These are phyloP conservation scores for Papilio polytes DNA, from an alignment of 1,140 invertebrate genomes.

Conservation along the genomic window DNA sequence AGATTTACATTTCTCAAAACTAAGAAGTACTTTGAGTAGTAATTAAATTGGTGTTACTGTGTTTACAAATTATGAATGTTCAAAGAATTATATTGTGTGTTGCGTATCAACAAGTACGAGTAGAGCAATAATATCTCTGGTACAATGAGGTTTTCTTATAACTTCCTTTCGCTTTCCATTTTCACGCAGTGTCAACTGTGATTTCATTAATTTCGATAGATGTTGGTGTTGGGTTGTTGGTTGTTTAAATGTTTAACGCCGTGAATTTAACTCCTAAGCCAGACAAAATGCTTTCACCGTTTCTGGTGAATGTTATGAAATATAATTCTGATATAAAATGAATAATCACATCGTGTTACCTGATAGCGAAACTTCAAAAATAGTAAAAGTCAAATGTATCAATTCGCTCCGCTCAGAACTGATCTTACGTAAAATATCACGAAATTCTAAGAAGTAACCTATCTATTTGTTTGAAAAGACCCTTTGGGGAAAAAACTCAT, in stretches of 20 bases:
- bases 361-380: conserved; percentile 58
- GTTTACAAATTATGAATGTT: conserved; percentile 5
- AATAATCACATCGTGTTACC: conserved; percentile 24
- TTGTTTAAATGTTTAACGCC: neutral
- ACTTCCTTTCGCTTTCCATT: neutral
- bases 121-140: neutral
- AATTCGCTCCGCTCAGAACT: conserved; percentile 53
- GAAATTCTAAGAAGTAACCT: neutral
- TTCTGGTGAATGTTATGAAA: conserved; percentile 7
- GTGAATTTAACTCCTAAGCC: neutral
- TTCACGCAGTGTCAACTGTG: neutral
- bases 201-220: neutral
- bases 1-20: neutral
- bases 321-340: conserved; percentile 31
- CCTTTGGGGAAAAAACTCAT: neutral
- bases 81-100: conserved; percentile 14
- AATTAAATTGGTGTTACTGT: neutral
- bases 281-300: neutral
- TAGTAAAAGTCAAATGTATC: conserved; percentile 68
- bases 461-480: neutral
- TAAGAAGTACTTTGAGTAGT: too few species aligned
- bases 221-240: too few species aligned
- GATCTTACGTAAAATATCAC: conserved; percentile 72
- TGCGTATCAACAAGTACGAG: neutral
- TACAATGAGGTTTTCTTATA: conserved; percentile 14